A percentile compares a stretch with the other conserved stretches of the same genome.
These are phyloP conservation scores for Callospermophilus lateralis DNA, from an alignment of 2,113 vertebrate species.

Conservation along the genomic window DNA sequence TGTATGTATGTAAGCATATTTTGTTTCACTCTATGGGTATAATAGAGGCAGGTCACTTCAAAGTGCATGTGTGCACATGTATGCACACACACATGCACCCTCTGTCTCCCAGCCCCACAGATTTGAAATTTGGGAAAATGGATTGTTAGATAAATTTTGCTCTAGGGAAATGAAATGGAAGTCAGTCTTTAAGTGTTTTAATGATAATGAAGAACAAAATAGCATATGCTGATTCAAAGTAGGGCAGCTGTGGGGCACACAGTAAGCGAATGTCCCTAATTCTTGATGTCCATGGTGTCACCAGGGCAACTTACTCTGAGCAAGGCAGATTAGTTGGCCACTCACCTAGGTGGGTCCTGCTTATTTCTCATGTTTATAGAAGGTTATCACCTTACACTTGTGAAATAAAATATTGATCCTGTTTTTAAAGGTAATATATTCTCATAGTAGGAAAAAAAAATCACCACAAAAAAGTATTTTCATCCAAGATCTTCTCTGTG, in stretches of 20 bases:
- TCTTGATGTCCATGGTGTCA: not conserved
- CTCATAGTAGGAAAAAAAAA: not conserved
- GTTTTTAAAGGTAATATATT: not conserved
- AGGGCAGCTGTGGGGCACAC: accelerated
- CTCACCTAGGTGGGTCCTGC: not conserved
- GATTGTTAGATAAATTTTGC: not conserved
- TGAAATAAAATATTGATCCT: not conserved
- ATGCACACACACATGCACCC: too few species aligned
- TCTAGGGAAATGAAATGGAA: not conserved
- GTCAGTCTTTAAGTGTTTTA: not conserved
- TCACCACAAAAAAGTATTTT: not conserved
- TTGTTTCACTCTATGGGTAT: too few species aligned
- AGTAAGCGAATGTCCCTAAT: not conserved
- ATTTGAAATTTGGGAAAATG: not conserved
- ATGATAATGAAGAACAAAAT: not conserved
- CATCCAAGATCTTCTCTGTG: not conserved
- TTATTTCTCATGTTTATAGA: not conserved
- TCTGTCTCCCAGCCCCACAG: not conserved
- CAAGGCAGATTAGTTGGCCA: not conserved
- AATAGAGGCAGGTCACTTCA: too few species aligned
- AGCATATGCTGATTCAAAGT: accelerated
- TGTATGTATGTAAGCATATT: too few species aligned
- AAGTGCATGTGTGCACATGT: too few species aligned
- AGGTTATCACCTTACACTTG: not conserved
- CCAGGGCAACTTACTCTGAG: not conserved